Conservation (phyloP, 2,888 invertebrate species). For the Drosophila macrospina region DNA sequence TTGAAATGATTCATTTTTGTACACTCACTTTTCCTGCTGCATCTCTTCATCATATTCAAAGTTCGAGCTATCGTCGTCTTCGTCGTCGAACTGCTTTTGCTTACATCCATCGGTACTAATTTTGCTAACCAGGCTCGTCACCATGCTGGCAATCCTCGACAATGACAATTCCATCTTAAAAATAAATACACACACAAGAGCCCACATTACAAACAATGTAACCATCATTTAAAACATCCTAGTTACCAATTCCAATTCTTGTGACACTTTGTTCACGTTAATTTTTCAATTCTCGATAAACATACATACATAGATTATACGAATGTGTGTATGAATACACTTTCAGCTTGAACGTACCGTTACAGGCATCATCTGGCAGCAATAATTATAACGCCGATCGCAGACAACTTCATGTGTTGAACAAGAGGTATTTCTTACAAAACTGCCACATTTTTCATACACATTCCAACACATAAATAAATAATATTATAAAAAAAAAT, state of each 20-base stretch:
- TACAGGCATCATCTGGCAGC: conserved; percentile 32
- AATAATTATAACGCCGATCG: conserved; percentile 15
- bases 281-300: conserved; percentile 3
- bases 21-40: conserved; percentile 25
- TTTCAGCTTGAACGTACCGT: conserved; percentile 31
- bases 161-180: conserved; percentile 26
- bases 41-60: conserved; percentile 12
- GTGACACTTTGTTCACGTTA: not conserved
- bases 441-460: too few species aligned
- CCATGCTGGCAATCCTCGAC: not conserved
- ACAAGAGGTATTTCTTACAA: too few species aligned
- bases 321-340: not conserved
- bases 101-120: not conserved
- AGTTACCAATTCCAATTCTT: conserved; percentile 9
- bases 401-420: conserved; percentile 11
- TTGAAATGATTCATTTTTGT: too few species aligned
- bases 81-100: not conserved
- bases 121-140: not conserved
- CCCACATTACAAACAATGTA: too few species aligned
- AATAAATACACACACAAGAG: not conserved
- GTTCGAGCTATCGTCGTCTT: conserved; percentile 7
- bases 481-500: too few species aligned
- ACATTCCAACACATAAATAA: too few species aligned
- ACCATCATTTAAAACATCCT: not conserved
- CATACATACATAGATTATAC: conserved; percentile 1